Base-by-base conservation (phyloP, 2,888 invertebrate genomes). In the Acanthosepion pharaonis region DNA sequence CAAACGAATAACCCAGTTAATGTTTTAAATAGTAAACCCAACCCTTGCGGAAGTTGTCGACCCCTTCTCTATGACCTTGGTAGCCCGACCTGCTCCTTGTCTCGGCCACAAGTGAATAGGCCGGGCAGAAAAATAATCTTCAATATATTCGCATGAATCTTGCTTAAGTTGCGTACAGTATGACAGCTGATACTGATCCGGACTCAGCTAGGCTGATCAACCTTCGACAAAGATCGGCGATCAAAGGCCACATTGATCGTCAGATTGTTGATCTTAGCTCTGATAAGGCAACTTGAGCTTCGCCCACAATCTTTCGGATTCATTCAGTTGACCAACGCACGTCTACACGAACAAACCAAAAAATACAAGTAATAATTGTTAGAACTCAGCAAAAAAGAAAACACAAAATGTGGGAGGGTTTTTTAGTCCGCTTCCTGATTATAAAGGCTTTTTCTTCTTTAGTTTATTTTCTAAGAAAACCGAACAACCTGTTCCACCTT, bases 121-220 rank as follows among this genome's bases (percentile, higher is more conserved):
- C 78, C 78, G n/a, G n/a, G n/a, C n/a, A 33, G 78, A 33, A 78
- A 78, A 78, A 33, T 78, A 78, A 78, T 78, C 78, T 78, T 78
- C 78, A 78, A 78, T 78, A 78, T 78, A 78, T 78, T 78, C 78
- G 11, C 78, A 78, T 78, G 78, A 78, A 78, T 78, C 78, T 78
- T 78, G n/a, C 78, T 78, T n/a, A 11, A 15, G 78, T 78, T 78
- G 78, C 78, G n/a, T 11, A n/a, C 78, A 78, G n/a, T 33, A n/a
- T 78, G 78, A 78, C 78, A 78, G n/a, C 78, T 78, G n/a, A 78
- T 78, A 78, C 78, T 78, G 78, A 78, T 78, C 78, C 78, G 15
- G 78, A 33, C 78, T 78, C 78, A 78, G 78, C 78, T 78, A n/a
- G 78, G 78, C 78, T 78, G 78, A 78, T 78, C 78, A 78, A 78